phyloP scores from a whole-genome alignment of 2,797 vertebrate species.

The Potorous gilbertii region DNA sequence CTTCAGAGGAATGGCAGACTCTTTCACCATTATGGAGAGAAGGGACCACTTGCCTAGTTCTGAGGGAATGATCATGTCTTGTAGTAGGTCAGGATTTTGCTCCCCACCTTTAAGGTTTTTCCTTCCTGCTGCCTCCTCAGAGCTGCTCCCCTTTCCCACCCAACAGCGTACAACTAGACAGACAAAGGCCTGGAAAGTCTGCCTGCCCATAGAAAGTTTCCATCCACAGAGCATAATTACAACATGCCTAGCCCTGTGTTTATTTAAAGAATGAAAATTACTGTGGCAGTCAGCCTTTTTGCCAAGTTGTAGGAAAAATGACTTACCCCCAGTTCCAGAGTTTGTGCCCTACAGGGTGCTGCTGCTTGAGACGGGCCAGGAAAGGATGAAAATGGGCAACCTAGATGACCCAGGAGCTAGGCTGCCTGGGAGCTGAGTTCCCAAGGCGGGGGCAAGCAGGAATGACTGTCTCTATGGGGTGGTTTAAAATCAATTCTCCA shows the following conservation, averaged over 20 bases:
- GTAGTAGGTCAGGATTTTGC: not conserved
- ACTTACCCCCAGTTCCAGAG: conserved; percentile 30
- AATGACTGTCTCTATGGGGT: not conserved
- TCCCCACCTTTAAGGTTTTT: not conserved
- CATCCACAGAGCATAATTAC: rapidly evolving
- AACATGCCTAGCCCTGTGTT: rapidly evolving
- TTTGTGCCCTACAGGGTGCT: not conserved
- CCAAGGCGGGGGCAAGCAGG: not conserved
- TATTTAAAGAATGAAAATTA: conserved; percentile 51
- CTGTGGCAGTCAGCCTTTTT: not conserved
- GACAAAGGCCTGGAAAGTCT: not conserved
- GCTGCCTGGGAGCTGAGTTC: not conserved
- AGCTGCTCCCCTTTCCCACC: not conserved
- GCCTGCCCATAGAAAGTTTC: not conserved
- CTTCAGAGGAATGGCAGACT: not conserved
- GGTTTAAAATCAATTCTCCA: not conserved
- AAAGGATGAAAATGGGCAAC: rapidly evolving
- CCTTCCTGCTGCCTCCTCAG: not conserved
- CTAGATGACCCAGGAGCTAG: not conserved
- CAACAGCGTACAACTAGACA: not conserved
- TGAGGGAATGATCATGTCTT: not conserved
- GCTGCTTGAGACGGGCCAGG: not conserved
- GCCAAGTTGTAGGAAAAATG: conserved; percentile 30
- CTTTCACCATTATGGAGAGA: not conserved
- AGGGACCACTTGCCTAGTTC: not conserved